phyloP scores from a whole-genome alignment of 2,113 vertebrate genomes.

The Psilopogon haemacephalus region DNA sequence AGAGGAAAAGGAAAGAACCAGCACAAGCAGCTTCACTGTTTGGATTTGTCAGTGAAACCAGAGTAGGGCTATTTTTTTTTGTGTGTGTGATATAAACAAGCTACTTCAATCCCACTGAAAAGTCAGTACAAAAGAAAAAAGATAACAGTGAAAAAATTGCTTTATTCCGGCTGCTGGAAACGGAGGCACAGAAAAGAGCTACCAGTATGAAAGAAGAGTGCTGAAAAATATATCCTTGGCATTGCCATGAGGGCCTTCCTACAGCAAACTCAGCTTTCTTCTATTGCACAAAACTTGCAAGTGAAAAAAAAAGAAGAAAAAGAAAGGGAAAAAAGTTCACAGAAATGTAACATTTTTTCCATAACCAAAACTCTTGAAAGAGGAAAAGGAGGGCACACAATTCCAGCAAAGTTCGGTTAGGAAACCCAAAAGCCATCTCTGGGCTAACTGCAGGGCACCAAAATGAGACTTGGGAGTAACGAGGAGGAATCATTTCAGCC shows the following conservation, averaged over 20 bases:
- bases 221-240: constrained; percentile 54
- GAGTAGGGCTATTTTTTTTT: neutral
- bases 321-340: neutral
- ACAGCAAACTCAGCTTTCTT: constrained; percentile 19
- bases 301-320: neutral
- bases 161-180: constrained; percentile 44
- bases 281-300: neutral
- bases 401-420: neutral
- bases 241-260: neutral
- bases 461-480: neutral
- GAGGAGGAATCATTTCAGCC: neutral
- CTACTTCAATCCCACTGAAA: neutral
- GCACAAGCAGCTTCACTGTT: neutral
- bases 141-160: constrained; percentile 43
- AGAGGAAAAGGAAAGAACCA: constrained; percentile 6
- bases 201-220: constrained; percentile 19
- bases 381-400: constrained; percentile 2
- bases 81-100: neutral
- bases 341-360: neutral
- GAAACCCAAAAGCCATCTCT: neutral
- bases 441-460: neutral
- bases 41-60: neutral
- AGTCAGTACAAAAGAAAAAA: constrained; percentile 39
- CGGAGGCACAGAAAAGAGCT: neutral
- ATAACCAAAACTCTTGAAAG: neutral